Evolutionary conservation across 2,888 invertebrate genomes (phyloP).

Genomic region (Norana najaformis): DNA sequence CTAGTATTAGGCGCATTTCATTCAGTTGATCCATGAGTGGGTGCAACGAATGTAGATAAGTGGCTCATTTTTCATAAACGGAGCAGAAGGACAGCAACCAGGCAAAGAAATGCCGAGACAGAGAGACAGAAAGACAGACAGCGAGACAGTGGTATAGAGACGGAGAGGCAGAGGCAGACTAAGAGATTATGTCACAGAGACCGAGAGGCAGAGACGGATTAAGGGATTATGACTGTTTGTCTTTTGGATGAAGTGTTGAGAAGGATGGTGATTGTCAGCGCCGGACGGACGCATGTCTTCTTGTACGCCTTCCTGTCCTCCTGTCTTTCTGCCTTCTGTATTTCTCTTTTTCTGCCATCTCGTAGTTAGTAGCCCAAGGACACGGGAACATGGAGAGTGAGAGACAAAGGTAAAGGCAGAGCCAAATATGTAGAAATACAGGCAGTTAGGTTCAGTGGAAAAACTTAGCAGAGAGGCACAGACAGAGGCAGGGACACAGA

Average conservation of each 20-base stretch:
- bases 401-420: not conserved
- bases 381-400: not conserved
- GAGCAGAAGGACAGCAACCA: not conserved
- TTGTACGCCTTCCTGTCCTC: not conserved
- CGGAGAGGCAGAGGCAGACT: not conserved
- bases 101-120: not conserved
- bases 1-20: not conserved
- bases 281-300: not conserved
- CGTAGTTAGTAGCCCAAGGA: not conserved
- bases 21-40: too few relatives aligned
- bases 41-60: too few relatives aligned
- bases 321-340: not conserved
- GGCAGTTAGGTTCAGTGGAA: not conserved
- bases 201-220: not conserved
- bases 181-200: too few relatives aligned
- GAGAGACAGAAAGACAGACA: not conserved
- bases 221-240: not conserved
- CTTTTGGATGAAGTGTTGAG: not conserved
- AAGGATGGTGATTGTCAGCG: not conserved
- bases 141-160: not conserved
- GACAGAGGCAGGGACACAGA: not conserved
- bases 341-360: not conserved
- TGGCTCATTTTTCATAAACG: too few relatives aligned
- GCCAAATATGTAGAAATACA: not conserved
- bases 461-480: too few relatives aligned